A percentile compares a stretch with the other conserved stretches of the same genome.
phyloP scores from a whole-genome alignment of 2,113 vertebrate genomes.

The Psilopsiagon aurifrons region DNA sequence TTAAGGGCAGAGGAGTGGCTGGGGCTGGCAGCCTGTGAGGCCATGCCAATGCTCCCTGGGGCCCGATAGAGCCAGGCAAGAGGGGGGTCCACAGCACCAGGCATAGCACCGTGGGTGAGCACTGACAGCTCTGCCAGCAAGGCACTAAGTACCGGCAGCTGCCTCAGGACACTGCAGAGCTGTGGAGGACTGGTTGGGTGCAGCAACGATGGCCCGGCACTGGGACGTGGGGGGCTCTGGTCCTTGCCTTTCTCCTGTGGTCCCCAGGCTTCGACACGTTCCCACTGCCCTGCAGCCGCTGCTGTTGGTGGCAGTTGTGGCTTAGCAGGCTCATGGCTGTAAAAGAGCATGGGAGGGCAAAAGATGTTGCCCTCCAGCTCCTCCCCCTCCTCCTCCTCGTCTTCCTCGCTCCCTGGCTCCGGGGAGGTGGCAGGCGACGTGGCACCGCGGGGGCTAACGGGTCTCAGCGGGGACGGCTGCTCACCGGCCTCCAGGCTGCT shows the following conservation, averaged over 20 bases:
- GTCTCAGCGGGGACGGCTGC: background rate
- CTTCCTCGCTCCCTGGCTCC: background rate
- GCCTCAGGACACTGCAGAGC: slow-evolving; percentile 56
- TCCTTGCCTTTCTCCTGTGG: background rate
- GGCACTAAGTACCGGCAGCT: slow-evolving; percentile 86
- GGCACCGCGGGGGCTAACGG: background rate
- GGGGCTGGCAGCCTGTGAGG: background rate
- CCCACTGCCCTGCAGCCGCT: rapidly evolving
- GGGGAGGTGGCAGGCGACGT: background rate
- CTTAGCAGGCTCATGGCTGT: slow-evolving; percentile 57
- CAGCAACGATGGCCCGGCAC: background rate
- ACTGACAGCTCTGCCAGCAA: slow-evolving; percentile 85
- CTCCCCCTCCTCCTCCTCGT: slow-evolving; percentile 45
- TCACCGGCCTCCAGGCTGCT: slow-evolving; percentile 53
- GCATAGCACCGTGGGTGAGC: slow-evolving; percentile 52
- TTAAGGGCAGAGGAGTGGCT: background rate
- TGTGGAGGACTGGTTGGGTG: background rate
- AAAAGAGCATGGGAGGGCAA: slow-evolving; percentile 87
- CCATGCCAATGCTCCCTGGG: background rate
- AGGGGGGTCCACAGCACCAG: background rate
- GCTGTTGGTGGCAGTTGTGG: background rate
- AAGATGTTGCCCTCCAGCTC: slow-evolving; percentile 68
- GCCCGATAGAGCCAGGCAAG: slow-evolving; percentile 73
- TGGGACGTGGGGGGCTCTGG: background rate
- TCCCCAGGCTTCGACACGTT: background rate